phyloP scores from a whole-genome alignment of 2,113 vertebrate species.

The Psilopogon haemacephalus region DNA sequence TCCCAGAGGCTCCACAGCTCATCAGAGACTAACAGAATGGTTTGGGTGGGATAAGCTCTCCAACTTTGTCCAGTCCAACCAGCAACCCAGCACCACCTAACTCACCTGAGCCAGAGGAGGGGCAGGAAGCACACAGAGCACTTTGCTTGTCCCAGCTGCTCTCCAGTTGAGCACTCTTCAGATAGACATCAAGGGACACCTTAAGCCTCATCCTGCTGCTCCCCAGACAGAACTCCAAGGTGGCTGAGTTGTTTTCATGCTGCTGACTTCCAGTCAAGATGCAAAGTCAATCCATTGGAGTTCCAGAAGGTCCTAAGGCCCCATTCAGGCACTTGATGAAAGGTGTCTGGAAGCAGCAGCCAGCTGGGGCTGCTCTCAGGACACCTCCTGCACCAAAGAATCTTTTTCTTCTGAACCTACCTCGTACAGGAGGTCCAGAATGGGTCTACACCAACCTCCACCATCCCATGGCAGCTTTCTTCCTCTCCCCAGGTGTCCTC shows the following conservation, averaged over 20 bases:
- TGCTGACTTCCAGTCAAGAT: not conserved
- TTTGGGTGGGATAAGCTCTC: too few species aligned
- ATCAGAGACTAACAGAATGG: too few species aligned
- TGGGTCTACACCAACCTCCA: not conserved
- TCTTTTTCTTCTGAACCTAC: not conserved
- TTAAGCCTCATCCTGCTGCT: not conserved
- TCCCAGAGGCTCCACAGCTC: not conserved
- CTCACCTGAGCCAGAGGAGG: not conserved
- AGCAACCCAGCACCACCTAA: too few species aligned
- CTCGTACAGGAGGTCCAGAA: not conserved
- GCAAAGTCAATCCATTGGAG: not conserved
- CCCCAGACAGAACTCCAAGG: not conserved
- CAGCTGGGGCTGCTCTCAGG: not conserved
- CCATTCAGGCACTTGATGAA: rapidly evolving
- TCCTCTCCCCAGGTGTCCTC: not conserved
- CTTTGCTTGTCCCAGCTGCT: not conserved
- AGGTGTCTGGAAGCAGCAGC: not conserved
- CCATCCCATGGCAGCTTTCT: not conserved
- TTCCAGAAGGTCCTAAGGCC: not conserved
- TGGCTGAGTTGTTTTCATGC: not conserved
- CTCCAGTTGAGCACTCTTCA: not conserved
- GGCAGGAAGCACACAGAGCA: not conserved
- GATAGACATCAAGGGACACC: not conserved
- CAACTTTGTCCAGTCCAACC: too few species aligned
- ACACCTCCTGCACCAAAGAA: not conserved